Evolutionary conservation across 2,797 vertebrate genomes (phyloP).

Genomic region (Arnoldichthys spilopterus): DNA sequence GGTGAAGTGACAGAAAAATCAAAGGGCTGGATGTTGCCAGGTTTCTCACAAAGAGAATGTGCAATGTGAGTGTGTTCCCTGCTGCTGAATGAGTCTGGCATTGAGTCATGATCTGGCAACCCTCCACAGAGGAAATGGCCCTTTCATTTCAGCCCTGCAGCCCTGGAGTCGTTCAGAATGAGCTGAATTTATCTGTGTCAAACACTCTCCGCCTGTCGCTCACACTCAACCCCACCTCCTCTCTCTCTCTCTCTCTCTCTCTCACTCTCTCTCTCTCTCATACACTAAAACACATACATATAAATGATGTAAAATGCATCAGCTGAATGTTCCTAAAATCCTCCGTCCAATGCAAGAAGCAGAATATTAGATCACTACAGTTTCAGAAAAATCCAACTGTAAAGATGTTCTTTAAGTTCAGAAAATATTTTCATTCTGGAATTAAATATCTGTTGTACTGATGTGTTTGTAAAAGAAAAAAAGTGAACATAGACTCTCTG

Average conservation of each 20-base stretch:
- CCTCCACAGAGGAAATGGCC: slow-evolving; percentile 46
- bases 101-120: slow-evolving; percentile 52
- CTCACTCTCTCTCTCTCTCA: background rate
- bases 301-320: background rate
- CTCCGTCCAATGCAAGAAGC: background rate
- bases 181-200: slow-evolving; percentile 79
- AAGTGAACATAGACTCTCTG: no score
- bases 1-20: slow-evolving; percentile 29
- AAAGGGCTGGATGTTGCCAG: slow-evolving; percentile 24
- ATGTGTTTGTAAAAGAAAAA: no score
- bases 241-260: background rate
- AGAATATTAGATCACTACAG: background rate
- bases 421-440: no score
- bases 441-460: no score
- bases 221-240: slow-evolving; percentile 9
- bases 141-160: slow-evolving; percentile 55
- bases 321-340: background rate
- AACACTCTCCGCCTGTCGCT: slow-evolving; percentile 61
- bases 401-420: no score
- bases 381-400: background rate
- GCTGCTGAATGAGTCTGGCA: slow-evolving; percentile 46
- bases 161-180: slow-evolving; percentile 73
- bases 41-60: slow-evolving; percentile 37
- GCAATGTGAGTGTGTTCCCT: slow-evolving; percentile 39
- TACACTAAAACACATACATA: background rate